Evolutionary conservation across 2,888 invertebrate genomes (phyloP).

Genomic region (Pyralis farinalis): DNA sequence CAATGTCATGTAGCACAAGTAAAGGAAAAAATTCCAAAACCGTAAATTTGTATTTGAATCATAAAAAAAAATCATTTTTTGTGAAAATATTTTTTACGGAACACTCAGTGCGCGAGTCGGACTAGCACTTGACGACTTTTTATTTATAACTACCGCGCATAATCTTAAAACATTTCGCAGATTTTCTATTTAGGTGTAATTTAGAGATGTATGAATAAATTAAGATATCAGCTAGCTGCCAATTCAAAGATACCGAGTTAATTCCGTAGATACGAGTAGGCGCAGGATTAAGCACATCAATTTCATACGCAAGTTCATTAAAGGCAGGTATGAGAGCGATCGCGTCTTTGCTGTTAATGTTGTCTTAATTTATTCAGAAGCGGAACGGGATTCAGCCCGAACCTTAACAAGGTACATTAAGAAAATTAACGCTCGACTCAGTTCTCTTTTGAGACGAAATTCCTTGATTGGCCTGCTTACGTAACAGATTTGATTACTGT

Average conservation of each 20-base stretch:
- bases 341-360: constrained; percentile 52
- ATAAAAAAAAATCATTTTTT: no score
- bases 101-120: no score
- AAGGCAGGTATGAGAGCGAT: constrained; percentile 41
- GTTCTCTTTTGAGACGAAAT: constrained; percentile 54
- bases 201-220: no score
- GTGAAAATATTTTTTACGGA: no score
- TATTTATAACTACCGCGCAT: no score
- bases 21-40: no score
- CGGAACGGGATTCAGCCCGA: constrained; percentile 45
- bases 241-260: constrained; percentile 1
- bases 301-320: constrained; percentile 43
- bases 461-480: constrained; percentile 64
- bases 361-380: constrained; percentile 62
- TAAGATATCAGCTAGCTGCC: no score
- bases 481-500: constrained; percentile 50
- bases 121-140: no score
- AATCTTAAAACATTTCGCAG: no score
- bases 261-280: constrained; percentile 13
- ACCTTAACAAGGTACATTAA: constrained; percentile 68
- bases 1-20: no score
- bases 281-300: constrained; percentile 27
- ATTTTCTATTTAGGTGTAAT: no score
- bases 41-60: no score
- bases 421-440: constrained; percentile 67